phyloP scores from a whole-genome alignment of 2,113 vertebrate genomes.

The Neoarius graeffei region DNA sequence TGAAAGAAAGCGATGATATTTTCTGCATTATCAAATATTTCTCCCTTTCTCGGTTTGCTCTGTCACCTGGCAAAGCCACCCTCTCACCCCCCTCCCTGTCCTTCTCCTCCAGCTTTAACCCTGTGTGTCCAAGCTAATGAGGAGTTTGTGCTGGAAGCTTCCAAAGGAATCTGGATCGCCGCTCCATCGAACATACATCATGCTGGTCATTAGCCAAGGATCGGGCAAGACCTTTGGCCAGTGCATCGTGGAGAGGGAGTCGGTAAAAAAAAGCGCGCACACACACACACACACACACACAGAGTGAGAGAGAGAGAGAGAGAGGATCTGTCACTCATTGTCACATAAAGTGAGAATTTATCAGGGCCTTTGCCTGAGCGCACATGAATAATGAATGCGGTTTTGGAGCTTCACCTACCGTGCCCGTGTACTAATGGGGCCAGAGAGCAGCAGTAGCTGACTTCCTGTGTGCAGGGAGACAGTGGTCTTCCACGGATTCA shows the following conservation, averaged over 20 bases:
- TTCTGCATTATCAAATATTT: constrained; percentile 25
- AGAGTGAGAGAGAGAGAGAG: constrained; percentile 71
- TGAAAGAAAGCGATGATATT: constrained; percentile 35
- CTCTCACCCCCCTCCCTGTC: constrained; percentile 41
- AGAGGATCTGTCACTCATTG: constrained; percentile 92
- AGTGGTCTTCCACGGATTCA: constrained; percentile 38
- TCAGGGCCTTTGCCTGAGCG: constrained; percentile 92
- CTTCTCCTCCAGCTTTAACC: constrained; percentile 70
- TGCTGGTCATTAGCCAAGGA: constrained; percentile 87
- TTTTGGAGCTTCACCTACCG: constrained; percentile 74
- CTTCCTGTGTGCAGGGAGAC: constrained; percentile 73
- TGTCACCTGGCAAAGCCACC: constrained; percentile 22
- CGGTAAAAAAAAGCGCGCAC: constrained; percentile 55
- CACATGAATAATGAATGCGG: constrained; percentile 99
- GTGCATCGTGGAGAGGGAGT: constrained; percentile 76
- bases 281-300: constrained; percentile 38
- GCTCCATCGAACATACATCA: constrained; percentile 84
- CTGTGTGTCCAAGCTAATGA: constrained; percentile 66
- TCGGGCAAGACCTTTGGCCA: constrained; percentile 88
- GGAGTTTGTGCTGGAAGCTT: constrained; percentile 51
- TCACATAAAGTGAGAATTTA: constrained; percentile 96
- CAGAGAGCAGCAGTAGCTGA: constrained; percentile 80
- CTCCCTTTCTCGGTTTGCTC: constrained; percentile 24
- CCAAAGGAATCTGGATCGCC: constrained; percentile 70
- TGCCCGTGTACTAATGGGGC: constrained; percentile 88